Conservation (phyloP, 2,888 invertebrate genomes). For the Arrhopalites spinosus region DNA sequence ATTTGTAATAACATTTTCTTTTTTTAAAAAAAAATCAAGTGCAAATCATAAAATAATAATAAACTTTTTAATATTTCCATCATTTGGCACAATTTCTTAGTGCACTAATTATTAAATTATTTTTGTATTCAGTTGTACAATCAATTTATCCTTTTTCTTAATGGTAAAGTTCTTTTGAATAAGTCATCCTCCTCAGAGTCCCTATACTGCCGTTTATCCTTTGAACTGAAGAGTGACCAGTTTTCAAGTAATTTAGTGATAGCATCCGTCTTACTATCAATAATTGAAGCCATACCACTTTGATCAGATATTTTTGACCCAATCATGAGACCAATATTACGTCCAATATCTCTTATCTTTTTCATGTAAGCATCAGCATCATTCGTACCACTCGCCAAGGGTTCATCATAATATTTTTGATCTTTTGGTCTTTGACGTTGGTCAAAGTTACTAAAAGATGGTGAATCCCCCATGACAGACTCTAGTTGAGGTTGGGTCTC, state of each 20-base stretch:
- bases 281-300: not conserved
- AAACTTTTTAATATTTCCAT: no score
- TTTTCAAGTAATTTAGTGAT: slow-evolving; percentile 42
- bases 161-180: not conserved
- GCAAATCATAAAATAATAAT: no score
- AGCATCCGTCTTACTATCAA: slow-evolving; percentile 42
- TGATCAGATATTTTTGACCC: slow-evolving; percentile 6
- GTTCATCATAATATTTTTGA: no score
- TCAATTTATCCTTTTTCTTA: slow-evolving; percentile 6
- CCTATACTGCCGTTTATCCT: not conserved
- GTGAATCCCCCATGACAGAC: no score
- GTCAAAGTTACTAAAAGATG: not conserved
- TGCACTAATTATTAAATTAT: no score
- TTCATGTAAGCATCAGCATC: slow-evolving; percentile 23
- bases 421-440: not conserved
- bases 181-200: not conserved
- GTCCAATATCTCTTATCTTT: slow-evolving; percentile 20
- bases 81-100: no score
- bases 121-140: no score
- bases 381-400: not conserved
- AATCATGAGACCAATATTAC: slow-evolving; percentile 13
- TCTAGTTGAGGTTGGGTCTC: no score
- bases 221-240: slow-evolving; percentile 19
- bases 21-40: no score
- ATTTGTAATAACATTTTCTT: no score